Evolutionary conservation across 2,113 vertebrate species (phyloP).

Genomic region (Myotis yumanensis): DNA sequence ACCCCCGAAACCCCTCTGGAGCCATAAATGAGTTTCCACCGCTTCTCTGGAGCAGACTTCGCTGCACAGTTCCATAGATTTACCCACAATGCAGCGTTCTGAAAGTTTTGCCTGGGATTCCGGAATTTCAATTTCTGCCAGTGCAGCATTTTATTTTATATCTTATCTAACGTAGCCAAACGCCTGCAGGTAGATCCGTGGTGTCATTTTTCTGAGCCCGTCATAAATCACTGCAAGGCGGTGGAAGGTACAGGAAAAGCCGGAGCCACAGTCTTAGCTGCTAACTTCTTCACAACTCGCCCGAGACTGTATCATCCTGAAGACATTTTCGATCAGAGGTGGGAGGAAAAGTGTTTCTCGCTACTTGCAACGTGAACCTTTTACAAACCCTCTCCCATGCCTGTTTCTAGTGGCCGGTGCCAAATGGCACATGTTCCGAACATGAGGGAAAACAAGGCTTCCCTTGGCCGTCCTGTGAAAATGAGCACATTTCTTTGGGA

Average conservation of each 20-base stretch:
- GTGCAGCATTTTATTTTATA: conserved; percentile 30
- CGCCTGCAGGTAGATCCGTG: background rate
- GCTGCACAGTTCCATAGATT: background rate
- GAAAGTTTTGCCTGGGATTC: conserved; percentile 9
- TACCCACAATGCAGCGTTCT: background rate
- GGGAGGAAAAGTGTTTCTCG: background rate
- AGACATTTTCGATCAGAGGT: background rate
- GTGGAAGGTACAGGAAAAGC: conserved; percentile 1
- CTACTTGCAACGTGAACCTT: background rate
- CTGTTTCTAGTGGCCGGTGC: background rate
- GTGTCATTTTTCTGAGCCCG: conserved; percentile 24
- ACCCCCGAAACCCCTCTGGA: background rate
- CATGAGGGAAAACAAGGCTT: conserved; percentile 3
- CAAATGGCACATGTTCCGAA: background rate
- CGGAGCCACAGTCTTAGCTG: background rate
- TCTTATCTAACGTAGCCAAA: conserved; percentile 24
- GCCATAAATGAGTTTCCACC: background rate
- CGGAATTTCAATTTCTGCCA: background rate
- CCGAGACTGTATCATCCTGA: background rate
- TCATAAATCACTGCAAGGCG: conserved; percentile 32
- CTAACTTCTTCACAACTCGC: background rate
- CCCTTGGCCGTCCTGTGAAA: conserved; percentile 1
- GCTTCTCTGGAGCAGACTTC: background rate
- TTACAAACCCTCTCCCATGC: background rate
- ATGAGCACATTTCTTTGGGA: background rate